Conservation (phyloP, 2,797 vertebrate species). For the Rhyacichthys aspro region DNA sequence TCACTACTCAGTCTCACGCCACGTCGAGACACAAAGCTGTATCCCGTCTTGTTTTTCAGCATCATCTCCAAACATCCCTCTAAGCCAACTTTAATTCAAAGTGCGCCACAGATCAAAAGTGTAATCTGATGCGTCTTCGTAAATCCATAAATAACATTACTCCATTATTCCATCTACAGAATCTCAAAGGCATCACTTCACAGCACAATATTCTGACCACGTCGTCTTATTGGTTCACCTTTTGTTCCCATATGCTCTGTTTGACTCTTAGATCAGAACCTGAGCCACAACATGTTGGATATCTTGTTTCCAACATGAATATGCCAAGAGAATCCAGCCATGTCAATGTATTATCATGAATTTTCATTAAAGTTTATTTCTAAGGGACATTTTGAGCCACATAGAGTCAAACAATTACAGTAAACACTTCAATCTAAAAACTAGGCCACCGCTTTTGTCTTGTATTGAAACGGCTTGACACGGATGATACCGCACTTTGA, state of each 20-base stretch:
- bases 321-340: neutral
- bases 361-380: no score
- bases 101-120: neutral
- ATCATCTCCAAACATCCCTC: no score
- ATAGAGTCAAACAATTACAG: neutral
- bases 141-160: neutral
- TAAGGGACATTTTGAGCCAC: neutral
- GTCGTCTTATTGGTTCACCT: neutral
- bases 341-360: neutral
- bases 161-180: neutral
- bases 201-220: neutral
- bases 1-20: neutral
- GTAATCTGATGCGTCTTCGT: neutral
- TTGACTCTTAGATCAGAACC: no score
- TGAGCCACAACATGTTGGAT: no score
- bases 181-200: neutral
- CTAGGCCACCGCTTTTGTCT: slow-evolving; percentile 11
- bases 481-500: neutral
- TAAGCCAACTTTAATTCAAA: neutral
- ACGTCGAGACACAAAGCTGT: neutral
- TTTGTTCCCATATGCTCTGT: slow-evolving; percentile 1
- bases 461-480: no score
- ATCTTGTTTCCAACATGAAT: neutral
- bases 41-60: neutral
- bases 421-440: slow-evolving; percentile 3